Conservation (phyloP, 2,113 vertebrate genomes). For the Murina feae region DNA sequence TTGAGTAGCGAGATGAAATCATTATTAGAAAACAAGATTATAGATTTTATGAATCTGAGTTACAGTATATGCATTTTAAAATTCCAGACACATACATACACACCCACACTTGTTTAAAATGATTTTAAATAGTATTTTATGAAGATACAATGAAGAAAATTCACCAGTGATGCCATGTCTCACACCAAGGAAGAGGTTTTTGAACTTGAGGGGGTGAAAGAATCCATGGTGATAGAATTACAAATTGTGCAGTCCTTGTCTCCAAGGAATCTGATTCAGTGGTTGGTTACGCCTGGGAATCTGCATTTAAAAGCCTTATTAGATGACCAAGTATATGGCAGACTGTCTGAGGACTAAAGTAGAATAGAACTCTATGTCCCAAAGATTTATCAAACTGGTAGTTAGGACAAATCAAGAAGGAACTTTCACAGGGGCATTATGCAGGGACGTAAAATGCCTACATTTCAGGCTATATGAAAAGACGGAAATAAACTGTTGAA, state of each 20-base stretch:
- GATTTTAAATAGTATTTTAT: background rate
- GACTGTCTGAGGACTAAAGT: background rate
- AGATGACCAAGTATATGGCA: background rate
- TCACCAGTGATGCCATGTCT: background rate
- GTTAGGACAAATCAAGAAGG: background rate
- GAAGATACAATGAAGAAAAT: background rate
- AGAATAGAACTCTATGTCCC: background rate
- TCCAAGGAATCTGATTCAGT: background rate
- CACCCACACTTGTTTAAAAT: background rate
- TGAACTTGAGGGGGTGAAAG: background rate
- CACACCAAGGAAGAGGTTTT: background rate
- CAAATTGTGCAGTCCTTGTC: background rate
- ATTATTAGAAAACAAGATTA: background rate
- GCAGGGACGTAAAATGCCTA: background rate
- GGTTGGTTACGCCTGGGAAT: background rate
- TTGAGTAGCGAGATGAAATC: background rate
- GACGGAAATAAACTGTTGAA: background rate
- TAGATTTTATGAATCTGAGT: background rate
- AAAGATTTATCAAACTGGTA: background rate
- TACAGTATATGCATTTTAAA: background rate
- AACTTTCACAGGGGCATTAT: background rate
- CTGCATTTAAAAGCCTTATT: background rate
- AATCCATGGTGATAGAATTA: background rate
- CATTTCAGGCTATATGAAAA: background rate
- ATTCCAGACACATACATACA: background rate